Base-by-base conservation (phyloP, 2,113 vertebrate genomes). In the Cyrtonyx montezumae region DNA sequence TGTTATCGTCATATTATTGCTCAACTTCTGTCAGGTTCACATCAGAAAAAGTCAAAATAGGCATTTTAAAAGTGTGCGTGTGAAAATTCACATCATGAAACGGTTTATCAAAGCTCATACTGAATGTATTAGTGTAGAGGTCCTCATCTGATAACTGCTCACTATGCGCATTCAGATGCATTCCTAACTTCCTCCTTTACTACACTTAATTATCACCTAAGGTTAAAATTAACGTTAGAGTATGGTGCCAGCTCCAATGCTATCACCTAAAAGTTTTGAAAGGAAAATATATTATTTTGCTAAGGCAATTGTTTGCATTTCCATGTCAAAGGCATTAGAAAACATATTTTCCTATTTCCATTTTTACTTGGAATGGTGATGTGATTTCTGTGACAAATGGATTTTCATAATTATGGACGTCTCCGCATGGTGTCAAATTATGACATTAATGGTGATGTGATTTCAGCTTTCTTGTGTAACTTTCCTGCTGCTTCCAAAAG, bases 311-410 rank as follows among this genome's bases (percentile, higher is more conserved):
- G 49, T 84, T 91, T 83, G 20, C 20, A 73, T 71, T 48, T 94
- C n/a, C 7, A 4, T 76, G 58, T 87, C 46, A 79, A 95, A 95
- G 82, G 12, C 40, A 20, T 90, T 90, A 73, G 49, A 25, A 71
- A 92, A 16, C 26, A 32, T 69, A 25, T 56, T 78, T 89, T 84
- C 75, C 56, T 56, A 11, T 55, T 82, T 95, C 15, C 6, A 15
- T 89, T 92, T 97, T 87, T 87, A 19, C 45, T 95, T 91, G 79
- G 61, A 96, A 66, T 87, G 92, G 56, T 90, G 66, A 68, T 67
- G 43, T 61, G 63, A 79, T 80, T 87, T 43, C 40, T 55, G 11
- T 49, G 43, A 53, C 40, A 69, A 82, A 62, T 16, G 5, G 14
- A 56, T 87, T 93, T 79, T 43, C 79, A 21, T 68, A 53, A 82